Conservation (phyloP, 2,888 invertebrate species). For the Allygus modestus region DNA sequence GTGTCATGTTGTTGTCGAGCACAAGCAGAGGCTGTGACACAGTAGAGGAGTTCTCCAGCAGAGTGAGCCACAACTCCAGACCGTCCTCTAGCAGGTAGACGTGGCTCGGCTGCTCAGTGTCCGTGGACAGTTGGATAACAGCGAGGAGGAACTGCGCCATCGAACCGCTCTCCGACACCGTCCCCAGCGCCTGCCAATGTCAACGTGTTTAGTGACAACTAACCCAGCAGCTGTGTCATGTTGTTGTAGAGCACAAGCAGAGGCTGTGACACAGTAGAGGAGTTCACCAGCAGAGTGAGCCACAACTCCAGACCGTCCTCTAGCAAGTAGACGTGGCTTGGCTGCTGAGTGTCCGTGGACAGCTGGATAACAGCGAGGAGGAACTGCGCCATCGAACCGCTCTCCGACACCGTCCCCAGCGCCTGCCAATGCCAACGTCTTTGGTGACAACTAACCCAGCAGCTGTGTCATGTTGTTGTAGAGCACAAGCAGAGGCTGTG, state of each 20-base stretch:
- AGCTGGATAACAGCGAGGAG: constrained; percentile 82
- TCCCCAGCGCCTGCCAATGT: constrained; percentile 75
- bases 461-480: constrained; percentile 86
- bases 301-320: constrained; percentile 96
- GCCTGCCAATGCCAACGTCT: constrained; percentile 72
- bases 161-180: constrained; percentile 74
- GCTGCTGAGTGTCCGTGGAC: constrained; percentile 87
- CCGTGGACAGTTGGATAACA: constrained; percentile 86
- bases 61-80: constrained; percentile 91
- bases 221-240: constrained; percentile 85
- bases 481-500: constrained; percentile 81
- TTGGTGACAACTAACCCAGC: constrained; percentile 78
- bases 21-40: constrained; percentile 81
- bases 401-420: constrained; percentile 75
- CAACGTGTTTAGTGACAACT: constrained; percentile 66
- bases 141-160: constrained; percentile 78
- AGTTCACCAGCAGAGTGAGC: constrained; percentile 89
- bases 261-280: constrained; percentile 79
- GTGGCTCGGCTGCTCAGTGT: constrained; percentile 86
- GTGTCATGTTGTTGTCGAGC: constrained; percentile 85
- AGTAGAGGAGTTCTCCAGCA: constrained; percentile 86
- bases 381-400: constrained; percentile 76
- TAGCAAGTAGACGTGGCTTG: constrained; percentile 91
- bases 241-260: constrained; percentile 86
- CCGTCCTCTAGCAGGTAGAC: constrained; percentile 96